Percentiles rank a stretch among this genome's conserved stretches.
Conservation (phyloP, 2,888 invertebrate species). For the Dicyrtomina minuta region DNA sequence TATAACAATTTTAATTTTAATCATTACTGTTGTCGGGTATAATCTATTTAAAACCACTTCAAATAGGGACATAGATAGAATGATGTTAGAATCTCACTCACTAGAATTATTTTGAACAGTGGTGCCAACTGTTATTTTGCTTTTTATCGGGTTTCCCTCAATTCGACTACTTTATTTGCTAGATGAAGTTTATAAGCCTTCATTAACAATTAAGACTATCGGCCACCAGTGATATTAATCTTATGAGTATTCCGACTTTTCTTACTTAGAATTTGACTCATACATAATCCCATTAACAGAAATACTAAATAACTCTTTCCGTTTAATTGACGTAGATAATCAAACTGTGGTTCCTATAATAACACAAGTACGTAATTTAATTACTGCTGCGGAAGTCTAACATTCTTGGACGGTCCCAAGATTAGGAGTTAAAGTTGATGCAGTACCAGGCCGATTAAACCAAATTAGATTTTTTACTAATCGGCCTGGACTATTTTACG, state of each 20-base stretch:
- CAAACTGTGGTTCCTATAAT: conserved; percentile 64
- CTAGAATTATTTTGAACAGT: conserved; percentile 44
- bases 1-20: conserved; percentile 65
- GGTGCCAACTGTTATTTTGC: conserved; percentile 35
- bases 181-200: conserved; percentile 43
- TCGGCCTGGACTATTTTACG: conserved; percentile 68
- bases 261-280: conserved; percentile 65
- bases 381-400: conserved; percentile 67
- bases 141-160: conserved; percentile 44
- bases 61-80: conserved; percentile 60
- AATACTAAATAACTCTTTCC: conserved; percentile 62
- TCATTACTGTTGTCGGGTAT: conserved; percentile 63
- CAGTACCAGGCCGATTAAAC: conserved; percentile 64
- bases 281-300: conserved; percentile 62
- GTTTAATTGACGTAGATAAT: conserved; percentile 67
- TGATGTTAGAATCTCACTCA: conserved; percentile 34
- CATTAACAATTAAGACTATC: conserved; percentile 40
- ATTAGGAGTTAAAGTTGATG: conserved; percentile 67
- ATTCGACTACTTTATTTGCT: conserved; percentile 42
- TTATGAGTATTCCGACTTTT: conserved; percentile 68
- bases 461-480: conserved; percentile 63
- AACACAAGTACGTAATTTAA: conserved; percentile 66
- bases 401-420: conserved; percentile 68
- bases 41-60: conserved; percentile 62
- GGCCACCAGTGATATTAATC: conserved; percentile 63